Evolutionary conservation across 2,888 invertebrate genomes (phyloP), one percentile per base, ranked within the genome.

Genomic region (Apoderus coryli): DNA sequence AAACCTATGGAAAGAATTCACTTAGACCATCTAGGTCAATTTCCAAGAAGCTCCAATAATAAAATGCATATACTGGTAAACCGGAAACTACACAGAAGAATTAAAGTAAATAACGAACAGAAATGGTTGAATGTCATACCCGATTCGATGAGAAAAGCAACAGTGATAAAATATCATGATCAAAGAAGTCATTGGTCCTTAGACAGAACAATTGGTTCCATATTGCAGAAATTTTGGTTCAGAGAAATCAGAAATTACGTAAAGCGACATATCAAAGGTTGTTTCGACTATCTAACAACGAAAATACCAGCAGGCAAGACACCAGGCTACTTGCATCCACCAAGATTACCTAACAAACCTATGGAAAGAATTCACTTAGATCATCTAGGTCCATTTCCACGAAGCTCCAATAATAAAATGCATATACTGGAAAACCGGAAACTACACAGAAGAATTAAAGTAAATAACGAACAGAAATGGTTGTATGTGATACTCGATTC

Each of bases 171-270:
- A 35, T 26, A 32, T 30, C 40, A 37, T 22, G 38, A 40, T 15
- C 27, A 29, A 16, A 10, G 25, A 7, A 36, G 42, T n/a, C 42
- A 42, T 31, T 38, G 28, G 10, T 24, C 23, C 6, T 11, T 32
- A 3, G 36, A 37, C 12, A 29, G 38, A 30, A 40, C 35, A 9
- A 25, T 24, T 12, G 27, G 29, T 11, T 12, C 13, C 6, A 27
- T 39, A 3, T 16, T 23, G 9, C 22, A 22, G 12, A 34, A 27
- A 15, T 40, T 29, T 31, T 42, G 43, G 42, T 43, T 43, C 27
- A 7, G 25, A 6, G n/a, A 33, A 1, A 34, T 42, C 34, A 22
- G 31, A 16, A 10, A 16, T n/a, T 39, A 42, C 23, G 22, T 36
- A 3, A 19, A 19, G 9, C 37, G 35, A 29, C 42, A 43, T 19